Evolutionary conservation across 2,113 vertebrate species (phyloP).

Genomic region (Entosphenus tridentatus): DNA sequence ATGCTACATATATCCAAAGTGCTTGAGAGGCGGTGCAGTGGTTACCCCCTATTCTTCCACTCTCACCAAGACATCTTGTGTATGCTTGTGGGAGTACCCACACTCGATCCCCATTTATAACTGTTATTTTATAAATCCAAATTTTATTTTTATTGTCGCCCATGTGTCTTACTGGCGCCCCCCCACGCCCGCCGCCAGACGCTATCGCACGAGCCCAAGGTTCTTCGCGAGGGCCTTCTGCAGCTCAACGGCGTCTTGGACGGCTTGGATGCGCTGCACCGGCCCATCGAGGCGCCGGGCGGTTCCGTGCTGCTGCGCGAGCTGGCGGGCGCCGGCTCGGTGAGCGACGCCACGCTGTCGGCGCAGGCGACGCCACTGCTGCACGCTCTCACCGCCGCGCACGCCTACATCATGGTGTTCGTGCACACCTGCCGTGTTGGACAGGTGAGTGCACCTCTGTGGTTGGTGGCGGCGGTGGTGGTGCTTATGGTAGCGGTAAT

Average conservation of each 20-base stretch:
- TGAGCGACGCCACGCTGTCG: conserved; percentile 62
- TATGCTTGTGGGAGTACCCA: too few species aligned
- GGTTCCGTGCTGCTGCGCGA: conserved; percentile 70
- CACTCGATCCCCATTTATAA: too few species aligned
- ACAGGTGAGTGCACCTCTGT: conserved; percentile 30
- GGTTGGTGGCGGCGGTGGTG: background rate
- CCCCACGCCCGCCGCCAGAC: conserved; percentile 24
- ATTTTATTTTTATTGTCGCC: background rate
- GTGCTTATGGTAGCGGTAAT: too few species aligned
- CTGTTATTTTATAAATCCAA: too few species aligned
- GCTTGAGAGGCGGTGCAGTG: too few species aligned
- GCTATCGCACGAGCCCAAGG: conserved; percentile 78
- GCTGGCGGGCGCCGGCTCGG: conserved; percentile 52
- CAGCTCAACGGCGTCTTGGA: conserved; percentile 68
- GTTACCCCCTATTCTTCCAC: too few species aligned
- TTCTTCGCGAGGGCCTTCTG: conserved; percentile 68
- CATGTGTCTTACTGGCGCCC: too few species aligned
- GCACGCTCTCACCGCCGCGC: conserved; percentile 65
- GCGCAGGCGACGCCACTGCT: conserved; percentile 67
- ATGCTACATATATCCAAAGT: too few species aligned
- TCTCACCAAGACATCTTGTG: too few species aligned
- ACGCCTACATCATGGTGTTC: conserved; percentile 96
- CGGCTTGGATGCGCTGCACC: conserved; percentile 60
- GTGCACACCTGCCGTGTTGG: conserved; percentile 78
- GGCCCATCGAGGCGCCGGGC: conserved; percentile 70